Conservation (phyloP, 2,797 vertebrate genomes). For the Tauraco hartlaubi region DNA sequence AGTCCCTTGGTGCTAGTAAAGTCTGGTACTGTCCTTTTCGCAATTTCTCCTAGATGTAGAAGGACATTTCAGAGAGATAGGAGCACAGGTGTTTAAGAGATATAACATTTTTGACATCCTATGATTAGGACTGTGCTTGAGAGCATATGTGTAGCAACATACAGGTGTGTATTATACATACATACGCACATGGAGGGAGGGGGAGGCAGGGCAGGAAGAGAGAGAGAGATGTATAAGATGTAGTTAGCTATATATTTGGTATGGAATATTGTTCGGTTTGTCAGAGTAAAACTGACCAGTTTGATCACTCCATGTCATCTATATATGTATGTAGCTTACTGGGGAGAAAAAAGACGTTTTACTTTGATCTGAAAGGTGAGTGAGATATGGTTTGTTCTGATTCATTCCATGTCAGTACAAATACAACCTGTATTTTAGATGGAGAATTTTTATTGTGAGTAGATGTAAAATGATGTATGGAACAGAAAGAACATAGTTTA, state of each 20-base stretch:
- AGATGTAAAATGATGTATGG: conserved; percentile 4
- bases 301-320: background rate
- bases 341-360: background rate
- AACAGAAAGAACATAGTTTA: conserved; percentile 10
- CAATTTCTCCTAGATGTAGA: background rate
- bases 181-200: background rate
- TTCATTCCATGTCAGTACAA: conserved; percentile 12
- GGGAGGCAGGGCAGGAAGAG: background rate
- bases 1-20: background rate
- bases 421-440: conserved; percentile 32
- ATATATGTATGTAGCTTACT: background rate
- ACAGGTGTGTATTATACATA: background rate
- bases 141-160: background rate
- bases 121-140: background rate
- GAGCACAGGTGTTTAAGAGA: background rate
- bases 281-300: background rate
- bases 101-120: background rate
- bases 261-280: background rate
- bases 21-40: background rate
- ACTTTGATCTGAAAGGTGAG: conserved; percentile 4
- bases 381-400: conserved; percentile 9
- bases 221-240: background rate
- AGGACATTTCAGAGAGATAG: background rate
- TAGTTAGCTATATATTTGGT: background rate
- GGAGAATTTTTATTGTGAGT: conserved; percentile 4